phyloP scores from a whole-genome alignment of 23 tunicate species.

The Diplosoma virens region DNA sequence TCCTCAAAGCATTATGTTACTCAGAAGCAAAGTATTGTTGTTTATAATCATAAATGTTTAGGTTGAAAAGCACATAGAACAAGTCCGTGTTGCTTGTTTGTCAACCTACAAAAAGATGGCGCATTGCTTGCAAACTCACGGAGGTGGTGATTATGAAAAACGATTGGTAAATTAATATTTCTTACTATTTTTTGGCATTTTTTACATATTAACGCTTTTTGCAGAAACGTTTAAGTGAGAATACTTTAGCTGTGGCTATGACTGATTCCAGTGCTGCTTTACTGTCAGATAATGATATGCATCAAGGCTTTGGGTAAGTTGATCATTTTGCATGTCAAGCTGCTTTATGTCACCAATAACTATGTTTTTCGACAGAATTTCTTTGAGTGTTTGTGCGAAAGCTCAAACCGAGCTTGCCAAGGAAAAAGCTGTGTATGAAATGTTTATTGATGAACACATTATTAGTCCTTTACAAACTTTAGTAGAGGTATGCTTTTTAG shows the following conservation, averaged over 20 bases:
- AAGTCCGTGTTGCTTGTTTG: constrained; percentile 54
- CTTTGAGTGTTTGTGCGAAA: constrained; percentile 60
- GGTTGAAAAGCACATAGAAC: constrained; percentile 84
- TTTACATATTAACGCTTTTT: neutral
- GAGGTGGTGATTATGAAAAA: constrained; percentile 62
- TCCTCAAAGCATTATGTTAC: too few species aligned
- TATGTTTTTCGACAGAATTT: constrained; percentile 25
- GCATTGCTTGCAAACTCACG: constrained; percentile 60
- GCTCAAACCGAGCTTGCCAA: constrained; percentile 63
- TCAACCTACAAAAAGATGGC: constrained; percentile 63
- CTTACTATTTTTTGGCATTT: neutral
- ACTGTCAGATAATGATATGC: neutral
- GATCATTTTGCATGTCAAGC: too few species aligned
- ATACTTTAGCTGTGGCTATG: constrained; percentile 7
- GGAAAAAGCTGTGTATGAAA: constrained; percentile 76
- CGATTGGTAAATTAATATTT: constrained; percentile 28
- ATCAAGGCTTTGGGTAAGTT: constrained; percentile 23
- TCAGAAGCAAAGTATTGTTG: neutral
- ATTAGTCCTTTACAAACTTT: constrained; percentile 69
- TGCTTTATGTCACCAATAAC: too few species aligned
- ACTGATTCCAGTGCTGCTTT: constrained; percentile 8
- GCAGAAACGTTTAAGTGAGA: constrained; percentile 19
- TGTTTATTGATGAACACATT: constrained; percentile 85
- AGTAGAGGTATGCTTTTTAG: constrained; percentile 63
- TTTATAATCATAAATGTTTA: neutral